Evolutionary conservation across 2,113 vertebrate species (phyloP).

Genomic region (Trinectes maculatus): DNA sequence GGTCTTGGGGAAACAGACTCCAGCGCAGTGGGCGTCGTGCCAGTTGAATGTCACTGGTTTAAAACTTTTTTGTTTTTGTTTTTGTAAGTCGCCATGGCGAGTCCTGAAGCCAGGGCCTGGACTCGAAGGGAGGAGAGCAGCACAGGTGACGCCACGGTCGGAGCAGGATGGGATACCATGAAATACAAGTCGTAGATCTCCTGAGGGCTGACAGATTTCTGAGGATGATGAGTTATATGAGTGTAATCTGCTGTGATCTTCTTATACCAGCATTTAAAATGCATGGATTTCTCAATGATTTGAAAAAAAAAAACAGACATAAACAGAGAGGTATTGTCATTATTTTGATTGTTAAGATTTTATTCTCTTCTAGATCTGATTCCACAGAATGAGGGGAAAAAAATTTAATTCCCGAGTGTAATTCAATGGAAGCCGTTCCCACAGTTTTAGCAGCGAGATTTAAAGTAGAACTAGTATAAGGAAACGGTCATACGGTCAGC

Average conservation of each 20-base stretch:
- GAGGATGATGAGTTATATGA: conserved; percentile 38
- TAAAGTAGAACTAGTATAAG: conserved; percentile 4
- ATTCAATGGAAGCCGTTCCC: background rate
- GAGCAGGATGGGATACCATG: conserved; percentile 38
- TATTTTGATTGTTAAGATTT: too few relatives aligned
- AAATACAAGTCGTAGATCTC: conserved; percentile 57
- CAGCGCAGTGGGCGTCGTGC: conserved; percentile 52
- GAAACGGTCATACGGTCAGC: conserved; percentile 27
- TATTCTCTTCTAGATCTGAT: background rate
- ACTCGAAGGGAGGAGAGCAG: conserved; percentile 1
- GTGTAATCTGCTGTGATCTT: too few relatives aligned
- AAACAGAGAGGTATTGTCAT: too few relatives aligned
- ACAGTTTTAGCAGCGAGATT: background rate
- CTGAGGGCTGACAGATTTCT: conserved; percentile 52
- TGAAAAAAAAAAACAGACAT: too few relatives aligned
- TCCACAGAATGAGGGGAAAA: background rate
- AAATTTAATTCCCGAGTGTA: background rate
- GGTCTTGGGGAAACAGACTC: conserved; percentile 50
- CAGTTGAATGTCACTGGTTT: conserved; percentile 52
- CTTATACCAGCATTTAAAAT: too few relatives aligned
- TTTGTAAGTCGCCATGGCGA: conserved; percentile 26
- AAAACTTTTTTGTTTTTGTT: conserved; percentile 38
- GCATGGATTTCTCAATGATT: too few relatives aligned
- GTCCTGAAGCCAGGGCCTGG: conserved; percentile 43
- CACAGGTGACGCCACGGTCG: conserved; percentile 53